Evolutionary conservation across 2,113 vertebrate genomes (phyloP).

Genomic region (Rhynchomys soricoides): DNA sequence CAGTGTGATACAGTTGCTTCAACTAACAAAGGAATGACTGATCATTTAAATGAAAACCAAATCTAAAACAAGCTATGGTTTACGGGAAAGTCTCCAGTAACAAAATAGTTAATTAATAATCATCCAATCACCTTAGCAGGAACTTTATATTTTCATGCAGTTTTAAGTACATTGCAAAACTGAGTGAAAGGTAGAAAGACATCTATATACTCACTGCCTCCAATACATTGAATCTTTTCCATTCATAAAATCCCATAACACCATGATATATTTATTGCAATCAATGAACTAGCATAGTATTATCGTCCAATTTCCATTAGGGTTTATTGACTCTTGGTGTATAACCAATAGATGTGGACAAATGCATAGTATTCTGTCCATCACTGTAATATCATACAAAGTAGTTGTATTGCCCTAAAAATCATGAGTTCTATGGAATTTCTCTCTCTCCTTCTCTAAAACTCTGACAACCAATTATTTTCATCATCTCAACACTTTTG

Average conservation of each 20-base stretch:
- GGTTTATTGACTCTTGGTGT: neutral
- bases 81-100: neutral
- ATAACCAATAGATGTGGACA: neutral
- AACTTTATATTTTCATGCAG: slow-evolving; percentile 14
- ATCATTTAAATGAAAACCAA: slow-evolving; percentile 26
- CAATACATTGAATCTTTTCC: neutral
- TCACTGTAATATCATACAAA: neutral
- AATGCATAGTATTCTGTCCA: neutral
- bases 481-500: neutral
- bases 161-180: neutral
- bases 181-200: neutral
- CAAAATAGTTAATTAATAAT: neutral
- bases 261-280: neutral
- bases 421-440: neutral
- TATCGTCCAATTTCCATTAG: neutral
- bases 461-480: neutral
- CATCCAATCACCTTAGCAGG: neutral
- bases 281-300: neutral
- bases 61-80: neutral
- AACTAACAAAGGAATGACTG: neutral
- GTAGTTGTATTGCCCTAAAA: neutral
- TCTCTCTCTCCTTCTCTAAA: neutral
- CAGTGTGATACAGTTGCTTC: neutral
- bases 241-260: neutral
- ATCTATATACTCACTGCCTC: neutral